Conservation (phyloP, 2,888 invertebrate genomes). For the Parapristionchus giblindavisi region DNA sequence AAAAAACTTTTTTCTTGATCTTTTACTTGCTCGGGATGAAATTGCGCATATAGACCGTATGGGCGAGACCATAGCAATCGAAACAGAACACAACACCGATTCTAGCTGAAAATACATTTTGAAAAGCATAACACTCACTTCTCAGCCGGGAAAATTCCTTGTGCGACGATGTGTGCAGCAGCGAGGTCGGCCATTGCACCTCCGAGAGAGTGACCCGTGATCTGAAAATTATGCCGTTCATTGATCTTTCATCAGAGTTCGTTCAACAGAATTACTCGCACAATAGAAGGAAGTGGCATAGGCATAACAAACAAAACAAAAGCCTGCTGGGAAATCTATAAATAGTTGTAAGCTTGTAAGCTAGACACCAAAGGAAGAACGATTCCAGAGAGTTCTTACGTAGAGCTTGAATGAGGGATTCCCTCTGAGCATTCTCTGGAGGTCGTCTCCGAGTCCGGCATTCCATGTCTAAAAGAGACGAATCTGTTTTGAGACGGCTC, state of each 20-base stretch:
- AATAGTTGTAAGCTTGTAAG: too few species aligned
- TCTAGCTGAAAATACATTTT: neutral
- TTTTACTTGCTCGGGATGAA: too few species aligned
- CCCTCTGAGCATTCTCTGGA: neutral
- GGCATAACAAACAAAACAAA: too few species aligned
- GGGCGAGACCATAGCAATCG: neutral
- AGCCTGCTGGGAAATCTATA: too few species aligned
- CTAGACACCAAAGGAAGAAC: too few species aligned
- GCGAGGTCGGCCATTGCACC: conserved; percentile 58
- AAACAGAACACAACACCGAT: neutral
- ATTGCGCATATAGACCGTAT: too few species aligned
- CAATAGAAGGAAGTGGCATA: too few species aligned
- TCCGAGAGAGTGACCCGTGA: conserved; percentile 58
- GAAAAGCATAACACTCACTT: conserved; percentile 1
- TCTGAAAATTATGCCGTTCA: conserved; percentile 31
- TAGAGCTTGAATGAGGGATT: conserved; percentile 14
- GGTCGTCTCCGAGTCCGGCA: conserved; percentile 3
- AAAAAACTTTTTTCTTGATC: too few species aligned
- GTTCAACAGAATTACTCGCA: too few species aligned
- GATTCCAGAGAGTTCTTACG: too few species aligned
- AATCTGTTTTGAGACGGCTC: too few species aligned
- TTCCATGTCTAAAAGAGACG: conserved; percentile 20
- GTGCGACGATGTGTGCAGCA: conserved; percentile 46
- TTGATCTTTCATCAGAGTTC: neutral
- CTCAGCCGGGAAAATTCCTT: conserved; percentile 1